Conservation (phyloP, 2,888 invertebrate genomes). For the Phyllotreta striolata region DNA sequence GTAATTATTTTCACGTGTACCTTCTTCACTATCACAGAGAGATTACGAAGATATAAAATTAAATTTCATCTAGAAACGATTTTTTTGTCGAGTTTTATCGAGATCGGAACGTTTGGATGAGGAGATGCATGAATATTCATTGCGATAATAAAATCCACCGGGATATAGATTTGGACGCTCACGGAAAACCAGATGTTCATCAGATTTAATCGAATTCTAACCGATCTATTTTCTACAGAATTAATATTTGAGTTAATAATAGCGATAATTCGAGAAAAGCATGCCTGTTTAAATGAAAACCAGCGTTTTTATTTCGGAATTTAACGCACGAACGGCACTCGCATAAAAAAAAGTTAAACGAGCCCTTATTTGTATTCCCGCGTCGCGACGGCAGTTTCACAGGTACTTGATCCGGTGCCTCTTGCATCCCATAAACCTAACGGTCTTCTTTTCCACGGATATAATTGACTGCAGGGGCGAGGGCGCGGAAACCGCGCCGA, state of each 20-base stretch:
- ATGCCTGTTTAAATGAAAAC: too few relatives aligned
- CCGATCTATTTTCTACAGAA: not conserved
- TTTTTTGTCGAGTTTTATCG: constrained; percentile 29
- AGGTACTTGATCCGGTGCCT: constrained; percentile 53
- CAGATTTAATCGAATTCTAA: too few relatives aligned
- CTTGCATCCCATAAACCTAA: constrained; percentile 20
- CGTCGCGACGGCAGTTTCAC: constrained; percentile 54
- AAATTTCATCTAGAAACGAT: constrained; percentile 43
- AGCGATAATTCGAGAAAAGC: too few relatives aligned
- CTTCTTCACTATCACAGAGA: constrained; percentile 15
- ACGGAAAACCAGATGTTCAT: constrained; percentile 21
- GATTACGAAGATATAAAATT: constrained; percentile 45
- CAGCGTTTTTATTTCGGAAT: too few relatives aligned
- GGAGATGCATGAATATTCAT: constrained; percentile 38
- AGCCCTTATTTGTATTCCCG: constrained; percentile 56
- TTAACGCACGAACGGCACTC: too few relatives aligned
- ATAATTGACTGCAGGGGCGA: constrained; percentile 13
- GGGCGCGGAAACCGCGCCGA: not conserved
- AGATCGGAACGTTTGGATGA: constrained; percentile 26
- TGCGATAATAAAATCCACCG: constrained; percentile 35
- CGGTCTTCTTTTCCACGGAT: constrained; percentile 10
- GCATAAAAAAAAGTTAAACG: constrained; percentile 23
- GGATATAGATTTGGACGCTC: constrained; percentile 16
- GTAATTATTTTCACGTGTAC: not conserved
- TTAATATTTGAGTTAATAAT: constrained; percentile 4